These are phyloP conservation scores for Tetramorium alpestre DNA, from an alignment of 1,140 invertebrate species.

Conservation along the genomic window DNA sequence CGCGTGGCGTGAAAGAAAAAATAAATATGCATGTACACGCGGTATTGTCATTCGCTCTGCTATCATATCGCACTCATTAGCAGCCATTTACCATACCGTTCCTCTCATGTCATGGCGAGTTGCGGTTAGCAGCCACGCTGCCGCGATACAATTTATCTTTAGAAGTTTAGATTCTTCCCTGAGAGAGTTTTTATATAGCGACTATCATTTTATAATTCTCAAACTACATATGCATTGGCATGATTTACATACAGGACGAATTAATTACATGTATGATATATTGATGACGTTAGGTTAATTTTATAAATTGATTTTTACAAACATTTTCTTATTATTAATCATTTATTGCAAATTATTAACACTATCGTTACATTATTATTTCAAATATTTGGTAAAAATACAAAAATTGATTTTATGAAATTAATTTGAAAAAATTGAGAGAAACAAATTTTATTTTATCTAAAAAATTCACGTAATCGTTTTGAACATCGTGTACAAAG, in stretches of 20 bases:
- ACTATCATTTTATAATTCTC: conserved; percentile 7
- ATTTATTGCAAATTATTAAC: background rate
- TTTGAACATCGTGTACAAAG: background rate
- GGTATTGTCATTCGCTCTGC: conserved; percentile 6
- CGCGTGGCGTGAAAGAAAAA: background rate
- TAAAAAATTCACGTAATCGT: background rate
- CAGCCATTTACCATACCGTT: conserved; percentile 50
- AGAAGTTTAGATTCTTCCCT: conserved; percentile 30
- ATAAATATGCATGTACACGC: background rate
- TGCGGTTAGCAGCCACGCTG: conserved; percentile 55
- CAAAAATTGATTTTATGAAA: background rate
- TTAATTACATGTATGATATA: background rate
- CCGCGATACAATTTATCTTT: conserved; percentile 68
- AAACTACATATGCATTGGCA: background rate
- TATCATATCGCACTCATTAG: conserved; percentile 70
- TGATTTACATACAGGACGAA: background rate
- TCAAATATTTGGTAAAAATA: background rate
- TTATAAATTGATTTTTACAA: background rate
- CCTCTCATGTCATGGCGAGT: conserved; percentile 42
- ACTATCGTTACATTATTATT: background rate
- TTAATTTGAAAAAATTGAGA: background rate
- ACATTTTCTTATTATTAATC: conserved; percentile 10
- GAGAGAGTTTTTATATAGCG: conserved; percentile 5
- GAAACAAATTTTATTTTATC: background rate
- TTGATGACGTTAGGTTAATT: background rate